Evolutionary conservation across 2,888 invertebrate genomes (phyloP).

Genomic region (Papilio elwesi): DNA sequence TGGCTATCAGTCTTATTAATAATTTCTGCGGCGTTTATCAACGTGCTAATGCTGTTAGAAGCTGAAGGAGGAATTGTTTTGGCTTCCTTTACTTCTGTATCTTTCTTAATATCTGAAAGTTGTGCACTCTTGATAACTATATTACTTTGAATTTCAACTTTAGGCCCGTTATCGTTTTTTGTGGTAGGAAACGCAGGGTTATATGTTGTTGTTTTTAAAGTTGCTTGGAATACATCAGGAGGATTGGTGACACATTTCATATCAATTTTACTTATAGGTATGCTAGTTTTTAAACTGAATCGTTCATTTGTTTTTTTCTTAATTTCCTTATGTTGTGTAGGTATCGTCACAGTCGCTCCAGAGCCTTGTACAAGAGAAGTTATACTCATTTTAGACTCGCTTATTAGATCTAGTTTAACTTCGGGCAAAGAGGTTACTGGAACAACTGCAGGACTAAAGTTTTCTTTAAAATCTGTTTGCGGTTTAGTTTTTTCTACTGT

Average conservation of each 20-base stretch:
- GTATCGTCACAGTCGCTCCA: constrained; percentile 62
- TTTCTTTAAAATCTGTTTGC: constrained; percentile 73
- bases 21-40: constrained; percentile 71
- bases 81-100: constrained; percentile 53
- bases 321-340: constrained; percentile 57
- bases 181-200: constrained; percentile 56
- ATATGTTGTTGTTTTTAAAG: constrained; percentile 51
- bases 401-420: constrained; percentile 46
- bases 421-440: constrained; percentile 56
- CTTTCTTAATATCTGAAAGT: constrained; percentile 46
- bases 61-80: constrained; percentile 43
- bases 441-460: constrained; percentile 69
- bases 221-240: constrained; percentile 58
- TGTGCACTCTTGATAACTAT: constrained; percentile 70
- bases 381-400: constrained; percentile 68
- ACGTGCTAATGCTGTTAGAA: constrained; percentile 62
- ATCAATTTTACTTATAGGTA: constrained; percentile 79
- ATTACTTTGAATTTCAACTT: constrained; percentile 77
- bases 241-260: constrained; percentile 71
- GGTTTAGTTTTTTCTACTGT: constrained; percentile 46
- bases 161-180: constrained; percentile 52
- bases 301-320: constrained; percentile 70
- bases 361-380: constrained; percentile 68
- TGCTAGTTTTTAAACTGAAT: constrained; percentile 78
- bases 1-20: constrained; percentile 66